Evolutionary conservation across 2,797 vertebrate species (phyloP).

Genomic region (Alca torda): DNA sequence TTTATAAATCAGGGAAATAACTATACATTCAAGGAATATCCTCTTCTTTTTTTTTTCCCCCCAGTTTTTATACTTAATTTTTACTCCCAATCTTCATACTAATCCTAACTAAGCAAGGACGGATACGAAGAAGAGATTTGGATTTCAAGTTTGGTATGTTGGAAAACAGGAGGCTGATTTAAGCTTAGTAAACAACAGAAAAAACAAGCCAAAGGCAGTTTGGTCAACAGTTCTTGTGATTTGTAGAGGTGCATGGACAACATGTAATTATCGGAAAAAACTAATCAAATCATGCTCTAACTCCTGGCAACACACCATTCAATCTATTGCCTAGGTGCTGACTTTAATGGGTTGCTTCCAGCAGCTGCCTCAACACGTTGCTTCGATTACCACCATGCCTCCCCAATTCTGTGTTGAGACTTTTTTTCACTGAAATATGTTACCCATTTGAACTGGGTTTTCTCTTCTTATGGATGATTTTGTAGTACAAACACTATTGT

Average conservation of each 20-base stretch:
- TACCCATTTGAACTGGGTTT: background rate
- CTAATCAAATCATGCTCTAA: background rate
- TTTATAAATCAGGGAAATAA: background rate
- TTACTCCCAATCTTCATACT: background rate
- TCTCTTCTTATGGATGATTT: background rate
- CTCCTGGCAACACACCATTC: background rate
- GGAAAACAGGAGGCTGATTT: background rate
- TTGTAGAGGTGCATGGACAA: background rate
- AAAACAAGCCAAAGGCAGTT: background rate
- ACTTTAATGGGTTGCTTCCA: background rate
- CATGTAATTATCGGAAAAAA: background rate
- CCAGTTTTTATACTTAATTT: background rate
- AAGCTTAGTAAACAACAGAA: background rate
- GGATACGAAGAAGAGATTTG: background rate
- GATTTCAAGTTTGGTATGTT: background rate
- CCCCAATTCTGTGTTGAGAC: fast-evolving
- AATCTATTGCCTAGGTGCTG: background rate
- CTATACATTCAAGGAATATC: background rate
- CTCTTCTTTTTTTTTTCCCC: fast-evolving
- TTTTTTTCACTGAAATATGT: background rate
- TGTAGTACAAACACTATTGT: background rate
- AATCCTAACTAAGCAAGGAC: background rate
- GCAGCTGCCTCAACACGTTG: background rate
- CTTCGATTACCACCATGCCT: background rate
- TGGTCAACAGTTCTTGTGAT: background rate